Evolutionary conservation across 2,113 vertebrate genomes (phyloP), one percentile per base, ranked within the genome.

Genomic region (Felis chaus): DNA sequence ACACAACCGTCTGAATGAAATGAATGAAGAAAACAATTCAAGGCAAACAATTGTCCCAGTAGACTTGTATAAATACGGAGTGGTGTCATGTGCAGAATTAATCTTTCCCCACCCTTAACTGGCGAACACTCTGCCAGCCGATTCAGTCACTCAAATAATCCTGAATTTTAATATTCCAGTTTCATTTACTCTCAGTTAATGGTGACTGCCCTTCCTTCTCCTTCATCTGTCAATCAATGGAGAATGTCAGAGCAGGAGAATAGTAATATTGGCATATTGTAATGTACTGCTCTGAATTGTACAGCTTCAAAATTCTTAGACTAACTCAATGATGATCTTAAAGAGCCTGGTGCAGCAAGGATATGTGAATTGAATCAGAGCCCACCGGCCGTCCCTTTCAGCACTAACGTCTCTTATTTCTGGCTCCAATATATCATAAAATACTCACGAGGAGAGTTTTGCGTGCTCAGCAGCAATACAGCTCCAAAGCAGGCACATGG

Each of bases 181-280:
- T 97, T 96, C 93, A 97, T 97, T 97, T 94, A 84, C 91, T 94
- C 36, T 97, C 63, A 90, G 96, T 95, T 97, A 97, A 97, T 97
- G 83, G 74, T 96, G 92, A 81, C 73, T 97, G 92, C 94, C 97
- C 78, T 97, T 97, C 55, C 74, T 84, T 95, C 87, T 97, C 90
- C 83, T 95, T 97, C 66, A 90, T 55, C 83, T 97, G 95, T 91
- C 96, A 94, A 95, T 98, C 95, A 97, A 3, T 89, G 31, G 87
- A 96, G 74, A 97, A 84, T 90, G 92, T 96, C 94, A 97, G 50
- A 92, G 31, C 55, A 94, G 87, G 84, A 95, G 91, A 96, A 91
- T 48, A 87, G 91, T 92, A 89, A 95, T 96, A 92, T 80, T 92
- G 95, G 74, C 27, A 79, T 92, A 74, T 69, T 97, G 63, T 92